phyloP scores from a whole-genome alignment of 2,888 invertebrate species.

The Meghimatium bilineatum region DNA sequence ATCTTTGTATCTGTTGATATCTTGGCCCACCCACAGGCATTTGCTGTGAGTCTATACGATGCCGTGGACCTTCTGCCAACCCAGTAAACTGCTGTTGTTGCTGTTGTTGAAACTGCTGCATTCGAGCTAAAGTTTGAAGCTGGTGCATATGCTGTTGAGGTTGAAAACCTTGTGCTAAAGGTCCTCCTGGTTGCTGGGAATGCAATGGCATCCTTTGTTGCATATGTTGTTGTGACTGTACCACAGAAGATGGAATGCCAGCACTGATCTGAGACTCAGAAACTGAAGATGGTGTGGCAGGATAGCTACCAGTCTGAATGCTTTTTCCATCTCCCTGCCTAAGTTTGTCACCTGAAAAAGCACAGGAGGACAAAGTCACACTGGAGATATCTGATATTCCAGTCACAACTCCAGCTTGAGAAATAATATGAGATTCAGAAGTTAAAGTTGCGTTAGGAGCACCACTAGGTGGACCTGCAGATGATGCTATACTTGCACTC shows the following conservation, averaged over 20 bases:
- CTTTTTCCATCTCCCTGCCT: conserved; percentile 21
- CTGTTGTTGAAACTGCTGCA: conserved; percentile 49
- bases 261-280: conserved; percentile 14
- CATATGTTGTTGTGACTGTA: conserved; percentile 18
- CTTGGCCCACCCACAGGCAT: conserved; percentile 45
- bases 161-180: conserved; percentile 37
- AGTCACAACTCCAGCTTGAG: conserved; percentile 9
- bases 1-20: conserved; percentile 47
- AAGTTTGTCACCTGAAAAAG: conserved; percentile 13
- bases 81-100: conserved; percentile 46
- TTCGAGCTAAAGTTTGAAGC: conserved; percentile 38
- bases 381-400: conserved; percentile 15
- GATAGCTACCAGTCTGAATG: background rate
- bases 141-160: conserved; percentile 49
- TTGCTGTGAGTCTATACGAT: conserved; percentile 39
- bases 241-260: conserved; percentile 1
- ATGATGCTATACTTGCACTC: background rate
- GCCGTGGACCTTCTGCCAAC: conserved; percentile 26
- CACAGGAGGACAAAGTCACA: background rate
- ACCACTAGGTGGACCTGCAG: conserved; percentile 27
- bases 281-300: conserved; percentile 6
- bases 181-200: conserved; percentile 31
- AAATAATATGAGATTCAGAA: conserved; percentile 28
- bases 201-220: conserved; percentile 41
- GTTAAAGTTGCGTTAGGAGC: conserved; percentile 36